phyloP scores from a whole-genome alignment of 1,140 invertebrate genomes.

The Heliconius nattereri region DNA sequence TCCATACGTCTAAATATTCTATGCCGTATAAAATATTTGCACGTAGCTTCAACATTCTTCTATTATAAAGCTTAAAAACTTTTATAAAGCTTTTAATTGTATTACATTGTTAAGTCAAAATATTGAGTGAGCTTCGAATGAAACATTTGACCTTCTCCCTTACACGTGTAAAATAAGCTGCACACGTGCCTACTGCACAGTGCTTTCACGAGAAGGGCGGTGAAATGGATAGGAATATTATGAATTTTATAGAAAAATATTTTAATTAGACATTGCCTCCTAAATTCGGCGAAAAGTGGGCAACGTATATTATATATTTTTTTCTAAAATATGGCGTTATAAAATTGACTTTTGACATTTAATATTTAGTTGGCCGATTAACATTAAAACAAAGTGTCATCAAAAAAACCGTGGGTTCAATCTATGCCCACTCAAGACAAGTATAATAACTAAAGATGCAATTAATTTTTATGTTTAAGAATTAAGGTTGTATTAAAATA shows the following conservation, averaged over 20 bases:
- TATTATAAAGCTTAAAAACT: background rate
- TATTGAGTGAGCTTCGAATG: background rate
- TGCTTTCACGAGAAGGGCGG: background rate
- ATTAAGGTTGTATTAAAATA: background rate
- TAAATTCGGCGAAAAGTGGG: no score
- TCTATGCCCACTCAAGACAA: background rate
- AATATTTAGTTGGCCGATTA: no score
- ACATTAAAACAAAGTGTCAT: no score
- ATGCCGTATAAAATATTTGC: no score
- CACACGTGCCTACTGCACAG: background rate
- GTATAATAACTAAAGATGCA: background rate
- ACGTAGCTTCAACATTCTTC: background rate
- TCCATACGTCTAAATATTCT: no score
- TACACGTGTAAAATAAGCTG: conserved; percentile 11
- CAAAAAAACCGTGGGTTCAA: no score
- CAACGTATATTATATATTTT: no score
- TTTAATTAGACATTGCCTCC: background rate
- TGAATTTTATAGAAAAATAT: background rate
- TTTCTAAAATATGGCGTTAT: no score
- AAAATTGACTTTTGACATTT: no score
- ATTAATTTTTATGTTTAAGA: background rate
- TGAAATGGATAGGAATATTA: background rate
- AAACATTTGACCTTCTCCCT: background rate
- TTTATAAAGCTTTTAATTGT: background rate
- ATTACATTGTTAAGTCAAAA: background rate